Evolutionary conservation across 1,140 invertebrate genomes (phyloP).

Genomic region (Tenebrio molitor): DNA sequence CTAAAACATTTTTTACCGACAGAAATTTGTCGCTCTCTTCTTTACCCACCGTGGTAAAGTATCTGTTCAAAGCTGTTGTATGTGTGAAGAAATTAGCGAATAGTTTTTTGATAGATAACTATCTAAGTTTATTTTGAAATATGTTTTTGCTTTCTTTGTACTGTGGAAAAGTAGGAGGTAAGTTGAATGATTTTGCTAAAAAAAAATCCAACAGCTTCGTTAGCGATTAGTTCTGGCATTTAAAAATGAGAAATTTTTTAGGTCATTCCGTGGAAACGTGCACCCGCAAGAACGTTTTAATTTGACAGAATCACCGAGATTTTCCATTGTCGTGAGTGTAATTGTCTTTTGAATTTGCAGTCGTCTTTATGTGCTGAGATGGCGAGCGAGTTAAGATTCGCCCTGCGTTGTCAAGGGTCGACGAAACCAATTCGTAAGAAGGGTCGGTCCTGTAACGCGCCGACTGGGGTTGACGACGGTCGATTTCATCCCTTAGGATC

Average conservation of each 20-base stretch:
- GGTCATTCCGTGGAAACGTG: no score
- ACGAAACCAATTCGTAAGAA: conserved; percentile 68
- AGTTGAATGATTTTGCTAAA: no score
- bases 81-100: background rate
- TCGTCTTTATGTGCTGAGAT: conserved; percentile 77
- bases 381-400: conserved; percentile 78
- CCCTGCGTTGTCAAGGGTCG: conserved; percentile 74
- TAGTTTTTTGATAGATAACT: conserved; percentile 63
- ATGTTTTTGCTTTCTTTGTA: conserved; percentile 67
- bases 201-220: no score
- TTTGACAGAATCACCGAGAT: no score
- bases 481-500: conserved; percentile 67
- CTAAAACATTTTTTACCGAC: background rate
- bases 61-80: background rate
- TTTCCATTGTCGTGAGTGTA: no score
- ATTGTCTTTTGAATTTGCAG: conserved; percentile 66
- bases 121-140: conserved; percentile 69
- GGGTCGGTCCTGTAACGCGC: conserved; percentile 54
- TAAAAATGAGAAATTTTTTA: no score
- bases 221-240: no score
- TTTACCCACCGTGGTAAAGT: background rate
- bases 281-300: no score
- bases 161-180: conserved; percentile 68
- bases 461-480: conserved; percentile 60
- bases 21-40: background rate